Evolutionary conservation across 1,140 invertebrate species (phyloP), one percentile per base, ranked within the genome.

Genomic region (Trypoxylus dichotomus): DNA sequence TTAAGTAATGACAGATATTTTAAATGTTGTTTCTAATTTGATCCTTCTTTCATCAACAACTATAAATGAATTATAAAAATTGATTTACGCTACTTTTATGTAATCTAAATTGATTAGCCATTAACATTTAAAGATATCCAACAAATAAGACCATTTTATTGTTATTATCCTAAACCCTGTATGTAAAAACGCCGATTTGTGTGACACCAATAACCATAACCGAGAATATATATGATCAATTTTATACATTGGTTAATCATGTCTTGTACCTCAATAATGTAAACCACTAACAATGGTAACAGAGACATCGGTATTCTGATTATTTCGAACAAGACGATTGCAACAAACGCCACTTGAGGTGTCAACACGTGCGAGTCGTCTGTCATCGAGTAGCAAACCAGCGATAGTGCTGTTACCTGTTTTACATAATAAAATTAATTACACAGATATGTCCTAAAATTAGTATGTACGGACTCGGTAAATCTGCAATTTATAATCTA

Each of bases 261-360:
- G 24, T 25, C 60, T 47, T 75, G 86, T 91, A 94, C 93, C 92
- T 94, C 92, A 77, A 92, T 89, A 77, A 87, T 86, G 80, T 90
- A 91, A 76, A 92, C 91, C 83, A 92, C 88, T 85, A 93, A 88
- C 88, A 93, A 88, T 47, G 93, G 93, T 78, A 94, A 87, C 80
- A 93, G 87, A 80, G 89, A 89, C 86, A 94, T 88, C 68, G 95
- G 94, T 84, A 96, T 90, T 82, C 94, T 90, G 83, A 98, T 91
- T 80, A 95, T 92, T 86, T 94, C 94, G 88, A 98, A 97, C 77
- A 97, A 88, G 74, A 94, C 89, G 80, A 98, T 88, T 77, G 95
- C 93, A 43, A 97, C 95, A 88, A 98, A 97, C 76, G 93, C 95
- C 83, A 90, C 94, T 83, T 92, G 87, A 27, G 94, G 90, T 80